These are phyloP conservation scores for Conus canariensis DNA, from an alignment of 2,888 invertebrate species.

Conservation along the genomic window DNA sequence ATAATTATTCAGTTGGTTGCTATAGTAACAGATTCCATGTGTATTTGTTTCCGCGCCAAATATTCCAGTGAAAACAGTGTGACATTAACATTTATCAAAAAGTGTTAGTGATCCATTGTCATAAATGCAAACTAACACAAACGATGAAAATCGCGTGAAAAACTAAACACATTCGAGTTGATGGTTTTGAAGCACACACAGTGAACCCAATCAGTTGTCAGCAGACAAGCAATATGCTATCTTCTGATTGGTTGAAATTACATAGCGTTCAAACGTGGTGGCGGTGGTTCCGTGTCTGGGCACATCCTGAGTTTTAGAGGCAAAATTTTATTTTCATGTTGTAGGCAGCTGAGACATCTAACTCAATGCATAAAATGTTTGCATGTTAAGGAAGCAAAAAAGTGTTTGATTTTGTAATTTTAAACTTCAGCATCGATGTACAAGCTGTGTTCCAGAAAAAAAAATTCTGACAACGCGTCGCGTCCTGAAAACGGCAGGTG, in stretches of 20 bases:
- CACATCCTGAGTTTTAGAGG: slow-evolving; percentile 53
- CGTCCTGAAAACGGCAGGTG: slow-evolving; percentile 40
- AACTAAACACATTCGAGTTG: neutral
- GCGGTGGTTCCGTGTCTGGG: slow-evolving; percentile 65
- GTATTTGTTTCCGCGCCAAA: neutral
- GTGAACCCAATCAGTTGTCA: slow-evolving; percentile 40
- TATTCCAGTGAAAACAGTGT: neutral
- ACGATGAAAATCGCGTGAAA: neutral
- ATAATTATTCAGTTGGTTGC: too few species aligned
- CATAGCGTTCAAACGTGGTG: slow-evolving; percentile 72
- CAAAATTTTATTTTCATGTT: slow-evolving; percentile 39
- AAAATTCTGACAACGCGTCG: neutral
- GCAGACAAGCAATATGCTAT: slow-evolving; percentile 54
- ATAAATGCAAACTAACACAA: too few species aligned
- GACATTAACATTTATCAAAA: neutral
- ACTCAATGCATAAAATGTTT: neutral
- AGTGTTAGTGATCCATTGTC: neutral
- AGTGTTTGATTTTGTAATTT: neutral
- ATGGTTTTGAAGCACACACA: slow-evolving; percentile 12
- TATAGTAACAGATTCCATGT: too few species aligned
- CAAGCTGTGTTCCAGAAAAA: neutral
- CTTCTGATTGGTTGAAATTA: slow-evolving; percentile 67
- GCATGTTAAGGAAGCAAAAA: neutral
- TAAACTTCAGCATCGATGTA: neutral
- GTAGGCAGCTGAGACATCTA: slow-evolving; percentile 11